A percentile compares a stretch with the other conserved stretches of the same genome.
These are phyloP conservation scores for Thecocarcelia acutangulata DNA, from an alignment of 2,888 invertebrate genomes.

Conservation along the genomic window DNA sequence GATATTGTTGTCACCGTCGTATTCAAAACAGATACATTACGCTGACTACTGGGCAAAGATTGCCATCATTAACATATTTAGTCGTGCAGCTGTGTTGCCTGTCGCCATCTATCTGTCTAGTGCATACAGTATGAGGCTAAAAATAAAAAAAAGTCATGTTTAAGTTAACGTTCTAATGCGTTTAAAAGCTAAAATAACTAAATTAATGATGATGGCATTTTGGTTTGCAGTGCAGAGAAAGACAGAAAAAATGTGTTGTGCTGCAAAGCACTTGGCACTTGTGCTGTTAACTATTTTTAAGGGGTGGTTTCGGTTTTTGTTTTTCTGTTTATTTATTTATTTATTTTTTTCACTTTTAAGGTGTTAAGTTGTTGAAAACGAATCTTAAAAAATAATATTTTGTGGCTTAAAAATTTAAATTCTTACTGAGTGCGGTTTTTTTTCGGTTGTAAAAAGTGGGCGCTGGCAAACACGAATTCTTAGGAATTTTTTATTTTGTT, in stretches of 20 bases:
- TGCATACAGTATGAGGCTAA: slow-evolving; percentile 34
- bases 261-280: too few relatives aligned
- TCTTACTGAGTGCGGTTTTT: slow-evolving; percentile 33
- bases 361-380: slow-evolving; percentile 64
- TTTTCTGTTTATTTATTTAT: too few relatives aligned
- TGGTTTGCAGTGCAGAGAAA: slow-evolving; percentile 33
- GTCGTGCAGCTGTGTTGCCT: too few relatives aligned
- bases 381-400: slow-evolving; percentile 6
- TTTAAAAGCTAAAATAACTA: slow-evolving; percentile 57
- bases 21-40: too few relatives aligned
- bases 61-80: too few relatives aligned
- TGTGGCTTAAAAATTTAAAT: slow-evolving; percentile 26
- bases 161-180: slow-evolving; percentile 28
- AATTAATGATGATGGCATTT: slow-evolving; percentile 65
- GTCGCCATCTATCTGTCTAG: slow-evolving; percentile 20
- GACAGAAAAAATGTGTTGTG: neutral
- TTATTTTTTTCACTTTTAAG: neutral
- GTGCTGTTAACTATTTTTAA: too few relatives aligned
- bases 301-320: too few relatives aligned
- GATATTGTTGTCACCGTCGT: too few relatives aligned
- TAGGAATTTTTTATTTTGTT: neutral
- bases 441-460: slow-evolving; percentile 30
- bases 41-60: too few relatives aligned
- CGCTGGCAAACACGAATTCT: slow-evolving; percentile 42
- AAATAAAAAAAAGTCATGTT: slow-evolving; percentile 27